Evolutionary conservation across 1,140 invertebrate species (phyloP), one percentile per base, ranked within the genome.

Genomic region (Polyergus mexicanus): DNA sequence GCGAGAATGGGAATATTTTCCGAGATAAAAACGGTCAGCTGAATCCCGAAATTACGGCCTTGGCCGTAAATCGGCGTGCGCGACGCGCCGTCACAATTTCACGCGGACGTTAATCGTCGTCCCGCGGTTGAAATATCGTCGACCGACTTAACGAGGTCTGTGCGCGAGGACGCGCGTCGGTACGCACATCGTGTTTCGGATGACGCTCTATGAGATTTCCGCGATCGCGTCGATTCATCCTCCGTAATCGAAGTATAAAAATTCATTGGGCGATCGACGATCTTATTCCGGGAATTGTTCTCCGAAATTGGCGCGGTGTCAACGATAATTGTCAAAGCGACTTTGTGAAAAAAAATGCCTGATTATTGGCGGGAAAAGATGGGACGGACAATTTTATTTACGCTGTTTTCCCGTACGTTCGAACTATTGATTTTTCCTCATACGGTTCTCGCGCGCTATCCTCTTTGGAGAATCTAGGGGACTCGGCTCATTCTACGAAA

Each of bases 61-160:
- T 51, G 72, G 60, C 22, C 77, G 72, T 89, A 89, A 89, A 89
- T 89, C 86, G 84, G 16, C 65, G 44, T 11, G 41, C 19, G 44
- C 51, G 56, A 38, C 68, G 47, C 81, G 38, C 8, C 51, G 66
- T 89, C 84, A 75, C 65, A 86, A 89, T 90, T 89, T 89, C 69
- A 54, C 78, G 51, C 51, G 69, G 80, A 89, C 88, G 85, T 90
- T 90, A 90, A 89, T 87, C 69, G 88, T 69, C 65, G 66, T 74
- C 41, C 19, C 38, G 51, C 65, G 69, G 60, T 62, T 80, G 77
- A 90, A 90, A 89, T 87, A 84, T 90, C 80, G 56, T 66, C 44
- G 60, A 35, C 19, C 19, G 68, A 63, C 25, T 78, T 65, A 80
- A 89, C 85, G 85, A 75, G 88, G 65, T 66, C 47, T 19, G 47